Evolutionary conservation across 2,113 vertebrate genomes (phyloP).

Genomic region (Chascanopsetta lugubris): DNA sequence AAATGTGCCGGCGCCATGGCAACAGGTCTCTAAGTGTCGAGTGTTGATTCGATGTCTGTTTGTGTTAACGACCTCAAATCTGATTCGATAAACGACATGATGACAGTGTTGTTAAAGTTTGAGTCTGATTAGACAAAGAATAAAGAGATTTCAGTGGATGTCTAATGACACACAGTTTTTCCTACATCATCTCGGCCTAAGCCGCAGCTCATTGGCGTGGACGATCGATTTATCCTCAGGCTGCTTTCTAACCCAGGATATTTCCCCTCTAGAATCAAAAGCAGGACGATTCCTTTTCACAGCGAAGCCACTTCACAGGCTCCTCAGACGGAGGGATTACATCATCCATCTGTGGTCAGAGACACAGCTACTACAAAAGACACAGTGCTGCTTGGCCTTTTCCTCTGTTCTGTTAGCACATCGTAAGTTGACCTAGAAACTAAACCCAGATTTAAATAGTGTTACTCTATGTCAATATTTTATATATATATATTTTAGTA

Average conservation of each 20-base stretch:
- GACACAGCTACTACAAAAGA: slow-evolving; percentile 47
- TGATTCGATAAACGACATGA: too few species aligned
- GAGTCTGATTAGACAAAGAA: neutral
- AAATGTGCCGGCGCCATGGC: too few species aligned
- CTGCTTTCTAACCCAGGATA: slow-evolving; percentile 35
- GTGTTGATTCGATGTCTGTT: too few species aligned
- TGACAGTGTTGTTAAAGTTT: neutral
- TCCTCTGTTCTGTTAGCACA: neutral
- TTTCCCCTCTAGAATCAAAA: slow-evolving; percentile 52
- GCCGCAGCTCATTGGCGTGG: slow-evolving; percentile 18
- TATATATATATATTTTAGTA: too few species aligned
- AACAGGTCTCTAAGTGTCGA: too few species aligned
- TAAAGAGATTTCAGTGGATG: neutral
- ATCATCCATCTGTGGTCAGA: slow-evolving; percentile 55
- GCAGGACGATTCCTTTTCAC: slow-evolving; percentile 33
- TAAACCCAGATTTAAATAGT: too few species aligned
- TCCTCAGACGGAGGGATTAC: slow-evolving; percentile 37
- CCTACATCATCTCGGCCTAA: slow-evolving; percentile 34
- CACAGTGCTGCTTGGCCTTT: neutral
- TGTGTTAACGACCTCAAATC: too few species aligned
- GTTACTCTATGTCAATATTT: too few species aligned
- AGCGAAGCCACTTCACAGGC: slow-evolving; percentile 21
- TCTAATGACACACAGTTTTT: slow-evolving; percentile 19
- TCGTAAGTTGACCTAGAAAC: too few species aligned
- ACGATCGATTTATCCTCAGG: slow-evolving; percentile 45